Evolutionary conservation across 2,797 vertebrate genomes (phyloP).

Genomic region (Gadopsis marmoratus): DNA sequence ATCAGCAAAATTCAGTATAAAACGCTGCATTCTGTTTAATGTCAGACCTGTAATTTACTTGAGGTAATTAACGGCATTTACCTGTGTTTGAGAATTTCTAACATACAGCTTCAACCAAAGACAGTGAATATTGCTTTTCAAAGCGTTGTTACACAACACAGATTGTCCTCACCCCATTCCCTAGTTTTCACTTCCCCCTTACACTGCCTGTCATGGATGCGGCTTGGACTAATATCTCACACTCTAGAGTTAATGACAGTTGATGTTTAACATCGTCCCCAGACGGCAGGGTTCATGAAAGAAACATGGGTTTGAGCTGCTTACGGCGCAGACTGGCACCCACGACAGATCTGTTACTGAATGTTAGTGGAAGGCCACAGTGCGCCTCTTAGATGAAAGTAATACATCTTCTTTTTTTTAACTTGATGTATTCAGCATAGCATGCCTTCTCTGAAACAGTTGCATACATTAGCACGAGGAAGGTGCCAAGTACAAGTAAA

Average conservation of each 20-base stretch:
- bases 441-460: conserved; percentile 29
- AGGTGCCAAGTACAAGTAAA: conserved; percentile 28
- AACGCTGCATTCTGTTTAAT: conserved; percentile 34
- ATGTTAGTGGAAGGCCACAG: conserved; percentile 58
- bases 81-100: conserved; percentile 35
- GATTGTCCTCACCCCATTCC: conserved; percentile 34
- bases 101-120: conserved; percentile 22
- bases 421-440: conserved; percentile 52
- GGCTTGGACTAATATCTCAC: conserved; percentile 71
- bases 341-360: conserved; percentile 68
- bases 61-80: conserved; percentile 48
- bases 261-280: conserved; percentile 78
- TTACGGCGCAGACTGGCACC: conserved; percentile 70
- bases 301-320: conserved; percentile 74
- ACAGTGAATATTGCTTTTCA: conserved; percentile 38
- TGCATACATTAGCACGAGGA: conserved; percentile 27
- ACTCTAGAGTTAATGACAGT: conserved; percentile 74
- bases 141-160: conserved; percentile 39
- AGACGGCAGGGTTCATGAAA: conserved; percentile 78
- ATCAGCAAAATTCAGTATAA: conserved; percentile 31
- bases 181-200: conserved; percentile 53
- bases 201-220: conserved; percentile 68
- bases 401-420: conserved; percentile 38
- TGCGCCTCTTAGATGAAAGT: conserved; percentile 55
- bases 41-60: conserved; percentile 50